Percentiles rank a stretch among this genome's conserved stretches.
Conservation (phyloP, 1,140 invertebrate species). For the Orius laevigatus region DNA sequence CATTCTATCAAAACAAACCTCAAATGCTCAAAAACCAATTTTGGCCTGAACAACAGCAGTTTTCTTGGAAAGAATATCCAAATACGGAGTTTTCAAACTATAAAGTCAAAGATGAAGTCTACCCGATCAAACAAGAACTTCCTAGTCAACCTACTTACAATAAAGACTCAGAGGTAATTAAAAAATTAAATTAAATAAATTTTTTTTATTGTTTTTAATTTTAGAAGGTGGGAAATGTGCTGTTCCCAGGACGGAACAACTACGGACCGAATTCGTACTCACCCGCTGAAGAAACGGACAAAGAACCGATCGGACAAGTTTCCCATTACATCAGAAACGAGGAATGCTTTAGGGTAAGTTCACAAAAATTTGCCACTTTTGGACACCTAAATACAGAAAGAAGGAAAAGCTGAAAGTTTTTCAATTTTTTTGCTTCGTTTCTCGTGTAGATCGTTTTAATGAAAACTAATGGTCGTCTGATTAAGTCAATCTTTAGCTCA, state of each 20-base stretch:
- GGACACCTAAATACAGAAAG: too few species aligned
- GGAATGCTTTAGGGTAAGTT: constrained; percentile 54
- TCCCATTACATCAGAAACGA: constrained; percentile 61
- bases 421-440: too few species aligned
- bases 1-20: too few species aligned
- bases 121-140: background rate
- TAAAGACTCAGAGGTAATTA: too few species aligned
- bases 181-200: background rate
- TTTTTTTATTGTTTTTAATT: constrained; percentile 7
- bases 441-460: too few species aligned
- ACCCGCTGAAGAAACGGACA: constrained; percentile 34
- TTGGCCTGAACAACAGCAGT: too few species aligned
- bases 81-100: background rate
- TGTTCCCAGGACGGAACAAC: constrained; percentile 25
- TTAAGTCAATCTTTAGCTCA: too few species aligned
- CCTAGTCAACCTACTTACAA: background rate
- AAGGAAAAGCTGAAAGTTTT: too few species aligned
- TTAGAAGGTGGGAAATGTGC: constrained; percentile 18
- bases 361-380: background rate
- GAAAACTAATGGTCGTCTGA: too few species aligned
- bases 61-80: too few species aligned
- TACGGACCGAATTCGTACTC: constrained; percentile 25
- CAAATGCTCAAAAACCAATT: too few species aligned
- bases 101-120: background rate
- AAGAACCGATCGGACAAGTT: constrained; percentile 58